These are phyloP conservation scores for Notolabrus celidotus DNA, from an alignment of 2,797 vertebrate species.

Conservation along the genomic window DNA sequence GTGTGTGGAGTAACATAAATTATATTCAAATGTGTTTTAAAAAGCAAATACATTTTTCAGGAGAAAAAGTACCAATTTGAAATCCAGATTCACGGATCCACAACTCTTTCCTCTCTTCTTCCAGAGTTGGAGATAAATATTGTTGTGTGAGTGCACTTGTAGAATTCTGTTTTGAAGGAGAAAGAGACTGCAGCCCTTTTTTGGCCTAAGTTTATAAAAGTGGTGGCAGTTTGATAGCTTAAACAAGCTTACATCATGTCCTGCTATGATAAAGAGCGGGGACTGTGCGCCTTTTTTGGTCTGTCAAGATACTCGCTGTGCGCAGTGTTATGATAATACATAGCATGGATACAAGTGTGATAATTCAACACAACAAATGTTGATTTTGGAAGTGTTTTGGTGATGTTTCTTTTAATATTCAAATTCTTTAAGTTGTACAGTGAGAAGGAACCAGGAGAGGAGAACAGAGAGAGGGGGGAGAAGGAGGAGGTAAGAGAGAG, in stretches of 20 bases:
- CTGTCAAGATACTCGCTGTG: slow-evolving; percentile 30
- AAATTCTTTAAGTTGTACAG: background rate
- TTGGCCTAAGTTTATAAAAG: slow-evolving; percentile 35
- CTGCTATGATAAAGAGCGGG: slow-evolving; percentile 21
- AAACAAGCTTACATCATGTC: slow-evolving; percentile 43
- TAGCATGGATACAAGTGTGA: slow-evolving; percentile 1
- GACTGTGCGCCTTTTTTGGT: slow-evolving; percentile 62
- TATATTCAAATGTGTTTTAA: background rate
- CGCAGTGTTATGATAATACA: slow-evolving; percentile 28
- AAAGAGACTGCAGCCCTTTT: slow-evolving; percentile 26
- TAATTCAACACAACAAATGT: background rate
- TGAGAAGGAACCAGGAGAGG: slow-evolving; percentile 3
- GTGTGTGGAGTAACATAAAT: background rate
- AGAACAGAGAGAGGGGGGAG: background rate
- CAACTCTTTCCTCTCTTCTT: background rate
- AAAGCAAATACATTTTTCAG: background rate
- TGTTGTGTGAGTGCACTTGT: background rate
- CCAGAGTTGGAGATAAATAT: background rate
- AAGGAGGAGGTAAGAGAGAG: slow-evolving; percentile 35
- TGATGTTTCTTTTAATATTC: slow-evolving; percentile 1
- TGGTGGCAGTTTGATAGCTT: slow-evolving; percentile 40
- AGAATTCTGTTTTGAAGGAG: background rate
- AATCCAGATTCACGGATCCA: background rate
- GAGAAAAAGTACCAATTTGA: slow-evolving; percentile 7
- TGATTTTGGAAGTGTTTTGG: slow-evolving; percentile 8